Base-by-base conservation (phyloP, 2,888 invertebrate genomes). In the Thecophora atra region DNA sequence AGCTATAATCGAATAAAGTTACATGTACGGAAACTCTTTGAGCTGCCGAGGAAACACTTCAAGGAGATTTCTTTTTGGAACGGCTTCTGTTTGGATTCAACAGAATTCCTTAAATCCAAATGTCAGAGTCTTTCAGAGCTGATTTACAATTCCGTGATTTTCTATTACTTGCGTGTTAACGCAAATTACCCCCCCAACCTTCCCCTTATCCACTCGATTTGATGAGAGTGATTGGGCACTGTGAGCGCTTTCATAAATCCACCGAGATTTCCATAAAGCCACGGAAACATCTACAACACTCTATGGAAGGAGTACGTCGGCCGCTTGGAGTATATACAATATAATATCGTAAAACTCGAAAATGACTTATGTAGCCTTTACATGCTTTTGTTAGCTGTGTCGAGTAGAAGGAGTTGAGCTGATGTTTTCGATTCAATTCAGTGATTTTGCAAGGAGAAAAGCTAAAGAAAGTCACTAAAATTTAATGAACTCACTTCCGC, bases 291-390 rank as follows among this genome's bases (percentile, higher is more conserved):
- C 37, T 37, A 37, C 37, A 37, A 6, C 11, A 37, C 37, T 37
- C 37, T 37, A 47, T 17, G 13, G 17, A 47, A 47, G 11, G 17
- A 47, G 15, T 47, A 47, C 47, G 4, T 47, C 47, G 47, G 37
- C 37, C 6, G 7, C 37, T 1, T 37, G 37, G 37, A n/a, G 47
- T 17, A 47, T n/a, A n/a, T n/a, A n/a, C n/a, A n/a, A n/a, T n/a
- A 3, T n/a, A 5, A 47, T 47, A 47, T 47, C 30, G 60, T 28
- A 60, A 60, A 51, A 60, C 44, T 42, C 26, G 17, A 60, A n/a
- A 69, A 51, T 21, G 51, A 70, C 28, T 63, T 63, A 70, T 63
- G 62, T 70, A 47, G 11, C 21, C n/a, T 51, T 70, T 54, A 62
- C 62, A 63, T 70, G 63, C 37, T 62, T 47, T 70, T 52, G 44